Conservation (phyloP, 1,140 invertebrate species). For the Archegozetes longisetosus region DNA sequence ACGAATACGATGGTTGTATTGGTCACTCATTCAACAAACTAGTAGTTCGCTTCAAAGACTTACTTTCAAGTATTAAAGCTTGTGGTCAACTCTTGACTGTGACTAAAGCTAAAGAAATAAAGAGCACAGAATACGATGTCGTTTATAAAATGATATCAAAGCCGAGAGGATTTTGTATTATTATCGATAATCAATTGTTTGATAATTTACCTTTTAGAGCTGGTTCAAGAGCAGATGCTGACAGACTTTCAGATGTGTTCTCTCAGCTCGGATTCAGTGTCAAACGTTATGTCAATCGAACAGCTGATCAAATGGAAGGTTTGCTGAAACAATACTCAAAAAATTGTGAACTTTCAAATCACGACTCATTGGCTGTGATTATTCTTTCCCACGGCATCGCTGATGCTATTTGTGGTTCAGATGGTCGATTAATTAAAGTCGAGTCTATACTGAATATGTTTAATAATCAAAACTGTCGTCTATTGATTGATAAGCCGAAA, state of each 20-base stretch:
- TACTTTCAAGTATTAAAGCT: not conserved
- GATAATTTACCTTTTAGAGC: not conserved
- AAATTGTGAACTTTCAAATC: not conserved
- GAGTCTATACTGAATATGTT: not conserved
- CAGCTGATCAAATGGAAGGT: not conserved
- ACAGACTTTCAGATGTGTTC: not conserved
- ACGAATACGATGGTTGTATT: not conserved
- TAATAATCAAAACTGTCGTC: not conserved
- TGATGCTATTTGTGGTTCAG: not conserved
- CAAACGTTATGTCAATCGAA: not conserved
- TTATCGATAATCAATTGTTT: not conserved
- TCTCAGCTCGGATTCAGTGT: not conserved
- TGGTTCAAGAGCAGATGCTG: not conserved
- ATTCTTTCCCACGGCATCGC: not conserved
- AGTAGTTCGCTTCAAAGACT: not conserved
- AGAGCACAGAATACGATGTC: not conserved
- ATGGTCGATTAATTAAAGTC: not conserved
- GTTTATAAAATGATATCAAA: not conserved
- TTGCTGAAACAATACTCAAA: not conserved
- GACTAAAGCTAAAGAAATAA: not conserved
- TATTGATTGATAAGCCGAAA: slow-evolving; percentile 4
- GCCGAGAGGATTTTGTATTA: not conserved
- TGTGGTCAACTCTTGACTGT: not conserved
- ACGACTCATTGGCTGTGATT: not conserved
- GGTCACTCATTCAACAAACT: not conserved